Percentiles rank a stretch among this genome's conserved stretches.
phyloP scores from a whole-genome alignment of 1,140 invertebrate species.

The Anastrepha ludens region DNA sequence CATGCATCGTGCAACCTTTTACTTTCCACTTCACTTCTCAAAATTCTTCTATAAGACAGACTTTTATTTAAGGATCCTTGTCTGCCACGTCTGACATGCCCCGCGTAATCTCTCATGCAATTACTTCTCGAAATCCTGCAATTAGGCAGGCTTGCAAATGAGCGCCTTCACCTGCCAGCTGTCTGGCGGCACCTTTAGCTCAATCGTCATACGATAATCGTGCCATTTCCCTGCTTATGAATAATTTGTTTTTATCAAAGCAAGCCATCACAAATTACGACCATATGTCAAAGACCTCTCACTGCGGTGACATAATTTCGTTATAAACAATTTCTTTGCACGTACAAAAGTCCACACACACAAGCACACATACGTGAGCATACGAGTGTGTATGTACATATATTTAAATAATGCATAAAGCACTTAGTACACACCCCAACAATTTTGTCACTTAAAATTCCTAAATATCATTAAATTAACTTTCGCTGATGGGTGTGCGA shows the following conservation, averaged over 20 bases:
- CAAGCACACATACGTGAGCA: not conserved
- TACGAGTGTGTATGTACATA: not conserved
- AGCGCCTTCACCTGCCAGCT: too few species aligned
- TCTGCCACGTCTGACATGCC: too few species aligned
- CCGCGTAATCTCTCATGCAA: too few species aligned
- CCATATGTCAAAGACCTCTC: slow-evolving; percentile 16
- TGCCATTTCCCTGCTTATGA: not conserved
- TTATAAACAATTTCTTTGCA: slow-evolving; percentile 8
- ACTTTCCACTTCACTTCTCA: too few species aligned
- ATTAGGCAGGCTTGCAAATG: too few species aligned
- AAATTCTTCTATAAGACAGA: too few species aligned
- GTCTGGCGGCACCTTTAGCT: not conserved
- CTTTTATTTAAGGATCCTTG: too few species aligned
- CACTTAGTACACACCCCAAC: slow-evolving; percentile 4
- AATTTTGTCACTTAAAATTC: slow-evolving; percentile 42
- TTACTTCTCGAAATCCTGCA: too few species aligned
- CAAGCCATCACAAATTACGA: not conserved
- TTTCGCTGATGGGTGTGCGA: slow-evolving; percentile 35
- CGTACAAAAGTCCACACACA: not conserved
- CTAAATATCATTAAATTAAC: slow-evolving; percentile 31
- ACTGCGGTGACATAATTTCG: slow-evolving; percentile 29
- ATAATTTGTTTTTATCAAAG: not conserved
- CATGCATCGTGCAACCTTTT: too few species aligned
- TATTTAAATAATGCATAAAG: not conserved
- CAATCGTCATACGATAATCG: too few species aligned